phyloP scores from a whole-genome alignment of 2,888 invertebrate species.

The Marasmarcha lunaedactyla region DNA sequence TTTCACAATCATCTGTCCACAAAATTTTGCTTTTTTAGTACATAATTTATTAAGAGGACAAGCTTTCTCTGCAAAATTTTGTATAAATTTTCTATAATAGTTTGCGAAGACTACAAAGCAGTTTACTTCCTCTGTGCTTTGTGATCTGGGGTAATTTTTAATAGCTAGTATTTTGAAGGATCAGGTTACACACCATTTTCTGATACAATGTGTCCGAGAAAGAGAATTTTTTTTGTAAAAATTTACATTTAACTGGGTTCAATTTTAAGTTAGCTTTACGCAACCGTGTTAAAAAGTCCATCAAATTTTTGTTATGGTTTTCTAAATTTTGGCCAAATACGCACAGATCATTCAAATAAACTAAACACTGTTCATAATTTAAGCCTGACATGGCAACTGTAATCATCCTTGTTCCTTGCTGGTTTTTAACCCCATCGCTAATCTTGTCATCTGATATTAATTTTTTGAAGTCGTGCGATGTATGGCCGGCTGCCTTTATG shows the following conservation, averaged over 20 bases:
- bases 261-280: conserved; percentile 3
- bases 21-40: too few relatives aligned
- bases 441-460: not conserved
- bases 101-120: too few relatives aligned
- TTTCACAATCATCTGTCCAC: too few relatives aligned
- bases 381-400: conserved; percentile 3
- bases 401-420: not conserved
- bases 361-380: conserved; percentile 2
- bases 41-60: too few relatives aligned
- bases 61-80: too few relatives aligned
- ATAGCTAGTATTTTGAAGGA: not conserved
- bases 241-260: too few relatives aligned
- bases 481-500: not conserved
- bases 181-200: not conserved
- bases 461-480: not conserved
- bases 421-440: conserved; percentile 1
- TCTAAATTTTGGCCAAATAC: conserved; percentile 1
- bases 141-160: too few relatives aligned
- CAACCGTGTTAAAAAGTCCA: not conserved
- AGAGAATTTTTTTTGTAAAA: not conserved
- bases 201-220: not conserved
- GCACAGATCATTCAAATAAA: conserved; percentile 2
- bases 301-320: conserved; percentile 3
- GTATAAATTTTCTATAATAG: too few relatives aligned
- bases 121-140: too few relatives aligned